phyloP scores from a whole-genome alignment of 2,797 vertebrate species.

The Iguana delicatissima region DNA sequence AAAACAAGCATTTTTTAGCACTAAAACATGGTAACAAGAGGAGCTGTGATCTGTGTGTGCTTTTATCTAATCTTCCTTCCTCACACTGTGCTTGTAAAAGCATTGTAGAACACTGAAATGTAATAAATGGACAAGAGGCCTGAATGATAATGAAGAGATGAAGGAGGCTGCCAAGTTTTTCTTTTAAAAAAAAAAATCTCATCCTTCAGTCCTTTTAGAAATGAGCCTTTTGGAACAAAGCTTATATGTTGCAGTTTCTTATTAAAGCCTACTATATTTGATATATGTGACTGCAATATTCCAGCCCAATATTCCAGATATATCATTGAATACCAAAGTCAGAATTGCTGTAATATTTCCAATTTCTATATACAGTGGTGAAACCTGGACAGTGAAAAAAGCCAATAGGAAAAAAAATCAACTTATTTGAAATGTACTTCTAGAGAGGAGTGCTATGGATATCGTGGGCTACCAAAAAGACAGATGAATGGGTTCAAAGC shows the following conservation, averaged over 20 bases:
- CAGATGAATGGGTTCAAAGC: too few relatives aligned
- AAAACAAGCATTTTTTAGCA: constrained; percentile 31
- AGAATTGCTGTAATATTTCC: background rate
- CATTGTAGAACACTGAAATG: constrained; percentile 41
- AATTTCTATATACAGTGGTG: background rate
- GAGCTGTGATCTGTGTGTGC: constrained; percentile 28
- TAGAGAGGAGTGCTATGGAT: too few relatives aligned
- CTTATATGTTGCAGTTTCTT: background rate
- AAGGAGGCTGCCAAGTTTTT: background rate
- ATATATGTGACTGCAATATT: background rate
- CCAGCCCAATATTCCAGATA: background rate
- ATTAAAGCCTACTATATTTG: background rate
- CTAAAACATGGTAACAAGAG: constrained; percentile 41
- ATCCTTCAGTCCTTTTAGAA: background rate
- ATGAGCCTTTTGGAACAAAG: background rate
- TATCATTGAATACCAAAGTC: background rate
- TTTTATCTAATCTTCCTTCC: constrained; percentile 51
- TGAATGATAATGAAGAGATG: constrained; percentile 43
- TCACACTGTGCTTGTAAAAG: constrained; percentile 40
- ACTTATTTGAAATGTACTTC: too few relatives aligned
- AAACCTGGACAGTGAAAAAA: too few relatives aligned
- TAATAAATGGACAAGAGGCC: constrained; percentile 34
- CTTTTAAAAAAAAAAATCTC: background rate
- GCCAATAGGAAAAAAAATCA: too few relatives aligned
- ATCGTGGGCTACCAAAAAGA: too few relatives aligned